These are phyloP conservation scores for Catocala sponsa DNA, from an alignment of 2,888 invertebrate genomes.

Conservation along the genomic window DNA sequence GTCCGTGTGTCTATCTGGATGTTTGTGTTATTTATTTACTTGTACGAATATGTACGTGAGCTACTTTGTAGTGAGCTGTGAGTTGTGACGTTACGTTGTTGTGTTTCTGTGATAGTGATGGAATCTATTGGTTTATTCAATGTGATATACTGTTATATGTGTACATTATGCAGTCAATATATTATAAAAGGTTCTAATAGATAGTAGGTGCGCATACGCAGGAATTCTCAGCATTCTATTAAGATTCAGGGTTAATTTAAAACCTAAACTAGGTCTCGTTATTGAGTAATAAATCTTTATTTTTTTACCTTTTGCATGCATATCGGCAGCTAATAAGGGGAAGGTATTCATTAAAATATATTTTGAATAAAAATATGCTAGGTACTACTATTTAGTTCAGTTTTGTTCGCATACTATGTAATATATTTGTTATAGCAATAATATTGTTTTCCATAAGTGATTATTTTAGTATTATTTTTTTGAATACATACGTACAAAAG, in stretches of 20 bases:
- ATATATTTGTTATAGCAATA: no score
- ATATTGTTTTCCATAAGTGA: no score
- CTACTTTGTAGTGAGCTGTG: neutral
- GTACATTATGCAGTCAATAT: no score
- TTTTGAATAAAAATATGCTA: neutral
- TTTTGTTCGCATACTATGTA: no score
- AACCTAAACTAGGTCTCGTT: slow-evolving; percentile 54
- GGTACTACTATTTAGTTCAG: no score
- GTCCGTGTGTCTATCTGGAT: slow-evolving; percentile 12
- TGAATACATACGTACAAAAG: no score
- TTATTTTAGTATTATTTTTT: no score
- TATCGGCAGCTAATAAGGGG: slow-evolving; percentile 40
- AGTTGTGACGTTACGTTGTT: neutral
- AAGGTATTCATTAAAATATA: neutral
- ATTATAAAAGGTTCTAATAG: no score
- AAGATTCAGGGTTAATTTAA: slow-evolving; percentile 47
- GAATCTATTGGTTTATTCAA: no score
- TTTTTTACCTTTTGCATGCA: slow-evolving; percentile 44
- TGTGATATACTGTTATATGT: no score
- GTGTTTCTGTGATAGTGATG: no score
- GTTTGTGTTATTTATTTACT: slow-evolving; percentile 18
- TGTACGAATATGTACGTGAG: slow-evolving; percentile 15
- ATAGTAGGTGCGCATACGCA: neutral
- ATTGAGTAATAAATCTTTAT: slow-evolving; percentile 57
- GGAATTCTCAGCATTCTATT: slow-evolving; percentile 48